Base-by-base conservation (phyloP, 2,113 vertebrate species). In the Elaphurus davidianus region DNA sequence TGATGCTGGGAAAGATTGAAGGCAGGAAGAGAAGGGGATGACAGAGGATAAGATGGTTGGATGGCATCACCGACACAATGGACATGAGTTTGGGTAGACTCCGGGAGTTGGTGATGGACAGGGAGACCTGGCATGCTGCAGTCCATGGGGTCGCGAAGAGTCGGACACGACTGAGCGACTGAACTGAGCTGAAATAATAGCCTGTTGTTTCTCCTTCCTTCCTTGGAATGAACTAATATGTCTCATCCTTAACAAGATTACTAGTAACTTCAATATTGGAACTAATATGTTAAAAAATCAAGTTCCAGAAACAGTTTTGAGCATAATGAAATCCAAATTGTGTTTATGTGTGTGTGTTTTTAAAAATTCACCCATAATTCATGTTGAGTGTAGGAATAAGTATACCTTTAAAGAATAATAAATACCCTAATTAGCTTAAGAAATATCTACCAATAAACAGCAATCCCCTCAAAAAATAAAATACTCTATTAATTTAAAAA, bases 221-320 rank as follows among this genome's bases (percentile, higher is more conserved):
- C n/a, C 17, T 85, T 96, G n/a, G 11, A 90, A 87, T 82, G 85
- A 92, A 92, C 64, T 57, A 85, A 30, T 74, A 7, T 74, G 64
- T 64, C 71, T 91, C 40, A 54, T 74, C 45, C 43, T 64, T 71
- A 71, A 21, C 0, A 57, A 81, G 33, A 93, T 60, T 74, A 43
- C 57, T n/a, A 52, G 62, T 82, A 67, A 25, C 28, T 71, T 85
- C 43, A 90, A 9, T 78, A 64, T 40, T 57, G 13, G 15, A 79
- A 74, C 55, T 54, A 59, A 23, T 23, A 54, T 10, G n/a, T 88
- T 67, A 45, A 88, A 87, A 74, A 60, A 43, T 89, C 60, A 86
- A n/a, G 36, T 87, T 93, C 19, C 19, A 87, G 82, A 55, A 13
- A 40, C 10, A 91, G n/a, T 84, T 13, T 59, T 59, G 28, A 27